Base-by-base conservation (phyloP, 2,113 vertebrate genomes). In the Zootoca vivipara region DNA sequence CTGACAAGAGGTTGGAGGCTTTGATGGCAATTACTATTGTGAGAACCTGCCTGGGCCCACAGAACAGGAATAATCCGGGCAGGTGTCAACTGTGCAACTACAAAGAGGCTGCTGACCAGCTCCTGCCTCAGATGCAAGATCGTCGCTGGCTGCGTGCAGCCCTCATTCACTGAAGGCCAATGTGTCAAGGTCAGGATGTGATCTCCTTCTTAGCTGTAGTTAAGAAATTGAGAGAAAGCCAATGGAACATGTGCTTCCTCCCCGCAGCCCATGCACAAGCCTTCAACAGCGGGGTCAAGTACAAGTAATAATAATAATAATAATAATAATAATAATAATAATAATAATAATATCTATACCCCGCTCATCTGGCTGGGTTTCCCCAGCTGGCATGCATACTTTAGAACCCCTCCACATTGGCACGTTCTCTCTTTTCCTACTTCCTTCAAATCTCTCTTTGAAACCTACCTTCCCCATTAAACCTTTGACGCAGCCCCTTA, bases 1-100 rank as follows among this genome's bases (percentile, higher is more conserved):
- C 70, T 74, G 67, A 89, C 85, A 84, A 87, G n/a, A 65, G 79
- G 38, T 28, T 74, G 90, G 93, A 82, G 46, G 86, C 20, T 62
- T 6, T 78, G 38, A 65, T 26, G 81, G 72, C 58, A 83, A 67
- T 78, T 77, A 67, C 89, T 83, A 86, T 88, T 85, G 91, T 38
- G 42, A 87, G 73, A 89, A 2, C 87, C 13, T 86, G 70, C 83
- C 35, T 22, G 12, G 0, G 2, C 81, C 24, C 40, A 83, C 22
- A 52, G 62, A 67, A 77, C 16, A 30, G 56, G 64, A 46, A 88
- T 64, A 18, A 75, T 82, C 42, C 18, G 58, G 24, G 72, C 58
- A 67, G 7, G 46, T 67, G 74, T 42, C 38, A 52, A 67, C 28
- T 8, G 22, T 15, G 22, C 46, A 88, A 33, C 52, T 30, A 74